Conservation (phyloP, 2,113 vertebrate genomes). For the Gnathonemus longibarbis region DNA sequence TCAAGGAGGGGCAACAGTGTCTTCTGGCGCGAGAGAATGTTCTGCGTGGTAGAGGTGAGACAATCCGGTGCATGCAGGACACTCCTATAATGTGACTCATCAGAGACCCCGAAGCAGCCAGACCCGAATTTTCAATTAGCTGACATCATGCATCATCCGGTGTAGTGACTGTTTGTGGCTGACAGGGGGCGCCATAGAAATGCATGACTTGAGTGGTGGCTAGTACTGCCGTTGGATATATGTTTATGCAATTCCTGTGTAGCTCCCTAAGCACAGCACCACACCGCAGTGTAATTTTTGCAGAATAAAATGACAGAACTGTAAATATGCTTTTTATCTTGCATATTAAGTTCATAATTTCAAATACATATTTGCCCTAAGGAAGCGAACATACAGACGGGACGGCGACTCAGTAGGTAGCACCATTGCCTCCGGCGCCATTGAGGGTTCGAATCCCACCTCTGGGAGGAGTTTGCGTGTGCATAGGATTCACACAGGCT, state of each 20-base stretch:
- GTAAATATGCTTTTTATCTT: neutral
- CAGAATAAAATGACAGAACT: neutral
- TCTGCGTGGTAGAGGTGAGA: conserved; percentile 45
- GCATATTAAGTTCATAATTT: neutral
- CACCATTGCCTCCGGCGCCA: neutral
- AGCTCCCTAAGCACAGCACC: neutral
- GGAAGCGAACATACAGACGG: neutral
- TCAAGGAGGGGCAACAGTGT: conserved; percentile 83
- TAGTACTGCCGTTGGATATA: neutral
- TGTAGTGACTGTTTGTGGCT: neutral
- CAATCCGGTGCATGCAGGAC: neutral
- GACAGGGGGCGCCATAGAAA: neutral
- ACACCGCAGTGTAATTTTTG: neutral
- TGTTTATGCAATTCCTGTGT: neutral
- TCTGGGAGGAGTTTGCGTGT: neutral
- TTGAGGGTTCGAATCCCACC: neutral
- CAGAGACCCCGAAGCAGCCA: neutral
- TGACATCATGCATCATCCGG: neutral
- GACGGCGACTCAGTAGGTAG: neutral
- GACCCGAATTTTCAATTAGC: neutral
- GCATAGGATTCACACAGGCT: neutral
- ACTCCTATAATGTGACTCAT: neutral
- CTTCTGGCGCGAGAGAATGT: conserved; percentile 75
- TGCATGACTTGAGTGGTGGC: neutral
- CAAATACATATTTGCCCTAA: neutral